Evolutionary conservation across 2,797 vertebrate species (phyloP).

Genomic region (Nothura maculosa): DNA sequence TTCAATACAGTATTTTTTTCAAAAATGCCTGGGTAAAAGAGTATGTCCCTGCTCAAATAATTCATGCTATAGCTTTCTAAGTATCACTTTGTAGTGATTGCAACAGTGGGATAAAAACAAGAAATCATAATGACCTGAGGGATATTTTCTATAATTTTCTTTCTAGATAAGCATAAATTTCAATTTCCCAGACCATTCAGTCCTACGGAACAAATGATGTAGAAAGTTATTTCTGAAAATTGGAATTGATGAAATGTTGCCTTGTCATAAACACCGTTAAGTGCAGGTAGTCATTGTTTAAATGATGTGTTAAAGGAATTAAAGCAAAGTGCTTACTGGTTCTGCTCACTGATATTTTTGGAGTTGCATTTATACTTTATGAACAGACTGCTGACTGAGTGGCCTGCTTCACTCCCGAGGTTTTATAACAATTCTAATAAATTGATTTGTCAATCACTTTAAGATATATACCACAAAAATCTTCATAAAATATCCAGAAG

Average conservation of each 20-base stretch:
- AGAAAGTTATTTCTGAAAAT: slow-evolving; percentile 21
- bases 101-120: neutral
- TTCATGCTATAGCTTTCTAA: neutral
- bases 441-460: neutral
- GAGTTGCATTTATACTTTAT: neutral
- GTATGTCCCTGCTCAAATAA: neutral
- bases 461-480: neutral
- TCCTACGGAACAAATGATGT: neutral
- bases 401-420: neutral
- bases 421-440: neutral
- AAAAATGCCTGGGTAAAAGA: neutral
- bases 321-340: neutral
- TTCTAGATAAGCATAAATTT: neutral
- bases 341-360: neutral
- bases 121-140: neutral
- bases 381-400: neutral
- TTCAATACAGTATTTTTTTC: neutral
- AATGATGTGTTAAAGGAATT: slow-evolving; percentile 17
- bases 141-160: neutral
- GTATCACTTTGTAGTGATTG: neutral
- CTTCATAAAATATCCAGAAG: neutral
- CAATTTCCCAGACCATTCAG: neutral
- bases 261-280: neutral
- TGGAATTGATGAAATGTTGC: neutral
- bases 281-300: neutral